These are phyloP conservation scores for Nanger granti DNA, from an alignment of 2,113 vertebrate genomes.

Conservation along the genomic window DNA sequence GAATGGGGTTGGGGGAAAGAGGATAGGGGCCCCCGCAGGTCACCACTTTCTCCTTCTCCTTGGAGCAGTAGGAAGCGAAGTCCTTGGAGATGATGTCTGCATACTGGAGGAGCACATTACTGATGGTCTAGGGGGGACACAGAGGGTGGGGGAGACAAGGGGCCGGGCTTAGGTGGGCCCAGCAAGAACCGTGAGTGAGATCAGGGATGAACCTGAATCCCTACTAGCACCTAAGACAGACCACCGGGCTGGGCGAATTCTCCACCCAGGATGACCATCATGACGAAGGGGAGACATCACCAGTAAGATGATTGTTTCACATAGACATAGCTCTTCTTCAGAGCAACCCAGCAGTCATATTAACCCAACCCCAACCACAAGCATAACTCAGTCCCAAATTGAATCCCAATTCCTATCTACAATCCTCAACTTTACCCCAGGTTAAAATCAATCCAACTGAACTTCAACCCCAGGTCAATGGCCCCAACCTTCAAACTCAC, in stretches of 20 bases:
- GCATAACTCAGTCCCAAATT: neutral
- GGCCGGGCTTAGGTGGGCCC: neutral
- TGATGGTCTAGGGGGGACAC: slow-evolving; percentile 87
- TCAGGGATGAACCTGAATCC: neutral
- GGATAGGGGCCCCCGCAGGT: slow-evolving; percentile 51
- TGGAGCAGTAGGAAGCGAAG: slow-evolving; percentile 93
- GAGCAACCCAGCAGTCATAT: neutral
- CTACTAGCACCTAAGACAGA: neutral
- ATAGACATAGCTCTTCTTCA: neutral
- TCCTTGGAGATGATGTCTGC: slow-evolving; percentile 95
- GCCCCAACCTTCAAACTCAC: neutral
- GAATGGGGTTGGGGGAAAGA: neutral
- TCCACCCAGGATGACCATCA: neutral
- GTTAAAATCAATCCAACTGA: neutral
- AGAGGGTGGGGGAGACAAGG: too few relatives aligned
- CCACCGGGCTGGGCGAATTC: neutral
- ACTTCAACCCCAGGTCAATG: neutral
- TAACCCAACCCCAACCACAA: neutral
- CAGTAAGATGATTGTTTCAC: neutral
- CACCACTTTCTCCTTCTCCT: slow-evolving; percentile 96
- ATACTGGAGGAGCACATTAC: slow-evolving; percentile 96
- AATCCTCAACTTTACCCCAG: neutral
- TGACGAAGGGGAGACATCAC: neutral
- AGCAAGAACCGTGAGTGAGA: neutral
- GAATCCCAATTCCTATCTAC: neutral